Evolutionary conservation across 2,888 invertebrate genomes (phyloP).

Genomic region (Drosophila planitibia): DNA sequence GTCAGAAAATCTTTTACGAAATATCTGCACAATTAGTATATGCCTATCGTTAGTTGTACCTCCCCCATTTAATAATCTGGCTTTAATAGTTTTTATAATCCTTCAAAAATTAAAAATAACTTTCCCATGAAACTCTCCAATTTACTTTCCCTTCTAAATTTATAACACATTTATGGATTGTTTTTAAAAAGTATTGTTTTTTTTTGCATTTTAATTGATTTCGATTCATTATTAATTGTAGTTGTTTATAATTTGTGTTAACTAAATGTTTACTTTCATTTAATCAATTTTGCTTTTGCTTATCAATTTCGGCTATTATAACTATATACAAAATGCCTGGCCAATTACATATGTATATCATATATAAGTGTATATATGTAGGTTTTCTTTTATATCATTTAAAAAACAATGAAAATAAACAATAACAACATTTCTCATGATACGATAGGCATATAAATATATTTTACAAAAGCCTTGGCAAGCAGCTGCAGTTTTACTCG

Average conservation of each 20-base stretch:
- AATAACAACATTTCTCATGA: constrained; percentile 74
- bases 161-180: constrained; percentile 45
- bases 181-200: constrained; percentile 65
- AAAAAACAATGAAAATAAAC: constrained; percentile 76
- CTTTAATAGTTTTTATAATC: not conserved
- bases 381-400: constrained; percentile 73
- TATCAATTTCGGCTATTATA: constrained; percentile 71
- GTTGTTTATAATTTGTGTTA: constrained; percentile 81
- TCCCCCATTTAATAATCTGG: not conserved
- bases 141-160: not conserved
- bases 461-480: constrained; percentile 80
- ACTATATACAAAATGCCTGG: constrained; percentile 76
- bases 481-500: constrained; percentile 55
- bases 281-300: constrained; percentile 49
- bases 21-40: not conserved
- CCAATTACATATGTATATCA: constrained; percentile 50
- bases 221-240: constrained; percentile 78
- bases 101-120: not conserved
- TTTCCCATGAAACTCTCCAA: no score
- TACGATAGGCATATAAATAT: constrained; percentile 48
- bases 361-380: constrained; percentile 29
- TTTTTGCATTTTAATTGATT: constrained; percentile 75
- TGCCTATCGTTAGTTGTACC: not conserved
- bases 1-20: not conserved
- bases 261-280: constrained; percentile 72